These are phyloP conservation scores for Hippocampus barbouri DNA, from an alignment of 2,113 vertebrate genomes.

Conservation along the genomic window DNA sequence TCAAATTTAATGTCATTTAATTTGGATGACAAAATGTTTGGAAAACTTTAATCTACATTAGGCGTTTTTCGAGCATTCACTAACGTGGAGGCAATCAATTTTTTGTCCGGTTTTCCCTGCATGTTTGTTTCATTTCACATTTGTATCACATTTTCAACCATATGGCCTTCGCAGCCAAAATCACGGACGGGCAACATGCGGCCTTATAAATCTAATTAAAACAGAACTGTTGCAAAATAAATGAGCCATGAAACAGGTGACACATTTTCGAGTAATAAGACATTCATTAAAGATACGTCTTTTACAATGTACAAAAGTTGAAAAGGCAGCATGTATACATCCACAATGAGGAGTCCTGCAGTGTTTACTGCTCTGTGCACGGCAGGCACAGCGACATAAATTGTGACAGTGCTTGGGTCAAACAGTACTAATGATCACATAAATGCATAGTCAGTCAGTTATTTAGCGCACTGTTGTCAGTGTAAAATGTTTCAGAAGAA, in stretches of 20 bases:
- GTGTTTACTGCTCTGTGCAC: constrained; percentile 6
- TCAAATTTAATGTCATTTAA: neutral
- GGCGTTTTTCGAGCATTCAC: neutral
- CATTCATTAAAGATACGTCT: constrained; percentile 50
- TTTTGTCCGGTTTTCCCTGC: neutral
- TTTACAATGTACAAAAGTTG: constrained; percentile 56
- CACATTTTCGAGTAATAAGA: constrained; percentile 16
- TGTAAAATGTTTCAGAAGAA: constrained; percentile 10
- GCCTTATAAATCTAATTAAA: constrained; percentile 44
- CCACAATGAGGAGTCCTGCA: constrained; percentile 22
- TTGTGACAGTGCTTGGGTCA: constrained; percentile 49
- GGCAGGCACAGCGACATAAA: constrained; percentile 20
- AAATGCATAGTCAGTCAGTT: constrained; percentile 60
- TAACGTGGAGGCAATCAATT: neutral
- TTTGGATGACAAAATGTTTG: neutral
- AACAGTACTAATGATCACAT: constrained; percentile 21
- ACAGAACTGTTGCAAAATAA: constrained; percentile 56
- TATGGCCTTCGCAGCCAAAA: neutral
- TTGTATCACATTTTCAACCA: neutral
- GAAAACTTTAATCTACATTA: neutral
- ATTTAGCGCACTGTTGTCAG: constrained; percentile 1
- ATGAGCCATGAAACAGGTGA: constrained; percentile 26
- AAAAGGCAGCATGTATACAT: constrained; percentile 56
- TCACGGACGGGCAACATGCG: neutral
- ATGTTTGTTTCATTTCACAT: neutral